Evolutionary conservation across 2,888 invertebrate species (phyloP).

Genomic region (Dynastes hyllus): DNA sequence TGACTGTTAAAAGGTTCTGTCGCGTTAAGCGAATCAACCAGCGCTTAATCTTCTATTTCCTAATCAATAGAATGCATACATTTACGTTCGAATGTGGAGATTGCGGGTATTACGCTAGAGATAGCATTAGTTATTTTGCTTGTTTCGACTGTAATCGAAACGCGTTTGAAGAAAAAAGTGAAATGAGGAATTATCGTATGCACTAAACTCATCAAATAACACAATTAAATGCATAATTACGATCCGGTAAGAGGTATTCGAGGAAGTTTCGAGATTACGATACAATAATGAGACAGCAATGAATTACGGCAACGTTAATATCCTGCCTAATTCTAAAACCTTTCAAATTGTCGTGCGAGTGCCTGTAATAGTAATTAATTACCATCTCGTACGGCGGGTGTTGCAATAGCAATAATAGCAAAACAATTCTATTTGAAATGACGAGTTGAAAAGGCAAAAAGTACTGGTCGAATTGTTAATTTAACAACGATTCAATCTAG

Average conservation of each 20-base stretch:
- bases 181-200: not conserved
- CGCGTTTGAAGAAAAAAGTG: not conserved
- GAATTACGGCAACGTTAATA: too few species aligned
- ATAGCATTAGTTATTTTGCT: not conserved
- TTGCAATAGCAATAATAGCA: not conserved
- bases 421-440: not conserved
- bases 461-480: not conserved
- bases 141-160: not conserved
- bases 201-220: not conserved
- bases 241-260: not conserved
- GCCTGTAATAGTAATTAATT: not conserved
- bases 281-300: too few species aligned
- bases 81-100: not conserved
- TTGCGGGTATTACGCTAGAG: not conserved
- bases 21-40: not conserved
- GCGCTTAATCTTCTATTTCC: not conserved
- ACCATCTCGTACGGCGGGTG: not conserved
- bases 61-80: not conserved
- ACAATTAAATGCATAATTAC: not conserved
- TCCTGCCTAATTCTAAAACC: not conserved
- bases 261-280: too few species aligned
- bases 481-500: not conserved
- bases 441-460: not conserved
- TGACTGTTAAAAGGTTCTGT: constrained; percentile 8
- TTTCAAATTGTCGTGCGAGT: not conserved